These are phyloP conservation scores for Macquaria australasica DNA, from an alignment of 2,113 vertebrate genomes.

Conservation along the genomic window DNA sequence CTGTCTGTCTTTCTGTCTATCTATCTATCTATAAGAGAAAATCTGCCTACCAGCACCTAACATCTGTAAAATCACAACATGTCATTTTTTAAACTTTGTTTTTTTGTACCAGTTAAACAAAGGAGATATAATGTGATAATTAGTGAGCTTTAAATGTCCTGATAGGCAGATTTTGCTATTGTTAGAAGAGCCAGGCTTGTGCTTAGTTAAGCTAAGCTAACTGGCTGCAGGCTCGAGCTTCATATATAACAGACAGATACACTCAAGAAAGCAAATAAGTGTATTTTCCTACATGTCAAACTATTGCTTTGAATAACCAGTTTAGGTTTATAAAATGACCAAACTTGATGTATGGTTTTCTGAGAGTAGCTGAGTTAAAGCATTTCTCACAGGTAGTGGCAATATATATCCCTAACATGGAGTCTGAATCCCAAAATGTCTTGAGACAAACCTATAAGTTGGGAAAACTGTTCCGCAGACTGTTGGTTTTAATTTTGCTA, in stretches of 20 bases:
- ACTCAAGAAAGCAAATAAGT: not conserved
- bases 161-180: not conserved
- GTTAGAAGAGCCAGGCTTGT: not conserved
- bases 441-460: conserved; percentile 6
- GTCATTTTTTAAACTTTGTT: not conserved
- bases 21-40: too few species aligned
- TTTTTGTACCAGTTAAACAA: not conserved
- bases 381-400: not conserved
- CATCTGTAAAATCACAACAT: not conserved
- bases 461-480: conserved; percentile 23
- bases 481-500: conserved; percentile 48
- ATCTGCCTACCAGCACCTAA: too few species aligned
- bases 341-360: not conserved
- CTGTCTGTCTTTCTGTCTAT: too few species aligned
- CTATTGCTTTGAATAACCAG: too few species aligned
- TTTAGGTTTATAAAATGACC: not conserved
- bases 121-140: not conserved
- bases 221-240: not conserved
- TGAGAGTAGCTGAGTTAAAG: not conserved
- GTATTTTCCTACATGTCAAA: not conserved
- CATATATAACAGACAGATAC: not conserved
- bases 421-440: conserved; percentile 23
- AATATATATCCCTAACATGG: not conserved
- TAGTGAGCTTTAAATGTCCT: not conserved
- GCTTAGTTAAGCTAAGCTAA: not conserved